A percentile compares a stretch with the other conserved stretches of the same genome.
Evolutionary conservation across 2,888 invertebrate species (phyloP).

Genomic region (Bombylius discolor): DNA sequence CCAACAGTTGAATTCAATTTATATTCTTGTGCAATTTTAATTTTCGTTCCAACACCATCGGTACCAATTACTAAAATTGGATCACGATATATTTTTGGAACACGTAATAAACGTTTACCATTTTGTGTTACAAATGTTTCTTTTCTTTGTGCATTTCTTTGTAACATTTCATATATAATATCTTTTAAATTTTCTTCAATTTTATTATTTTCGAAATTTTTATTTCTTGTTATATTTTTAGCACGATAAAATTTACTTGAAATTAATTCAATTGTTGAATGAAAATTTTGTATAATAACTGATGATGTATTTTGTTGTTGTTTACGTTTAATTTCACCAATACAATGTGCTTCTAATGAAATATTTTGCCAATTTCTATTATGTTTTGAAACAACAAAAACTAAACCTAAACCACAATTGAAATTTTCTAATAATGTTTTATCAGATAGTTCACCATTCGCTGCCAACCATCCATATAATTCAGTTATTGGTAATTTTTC

Average conservation of each 20-base stretch:
- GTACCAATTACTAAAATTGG: constrained; percentile 88
- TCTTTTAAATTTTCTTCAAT: neutral
- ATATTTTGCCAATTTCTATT: constrained; percentile 40
- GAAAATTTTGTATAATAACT: constrained; percentile 54
- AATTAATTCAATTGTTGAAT: constrained; percentile 45
- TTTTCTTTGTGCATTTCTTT: constrained; percentile 16
- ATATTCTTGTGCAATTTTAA: constrained; percentile 76
- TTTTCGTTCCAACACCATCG: constrained; percentile 97
- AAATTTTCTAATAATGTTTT: constrained; percentile 78
- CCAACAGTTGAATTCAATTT: constrained; percentile 72
- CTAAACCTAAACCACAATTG: constrained; percentile 90
- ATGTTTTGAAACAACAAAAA: constrained; percentile 54
- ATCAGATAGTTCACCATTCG: constrained; percentile 57
- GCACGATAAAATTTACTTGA: constrained; percentile 20
- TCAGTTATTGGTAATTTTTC: constrained; percentile 56
- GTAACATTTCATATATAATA: neutral
- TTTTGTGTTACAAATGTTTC: constrained; percentile 20
- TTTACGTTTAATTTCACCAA: constrained; percentile 37
- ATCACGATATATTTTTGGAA: constrained; percentile 43
- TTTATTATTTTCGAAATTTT: neutral
- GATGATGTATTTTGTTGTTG: neutral
- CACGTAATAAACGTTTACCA: constrained; percentile 29
- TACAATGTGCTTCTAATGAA: constrained; percentile 32
- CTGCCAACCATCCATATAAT: constrained; percentile 81
- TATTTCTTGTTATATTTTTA: neutral